Base-by-base conservation (phyloP, 37 sponge, comb jelly and placozoan genomes). In the Mnemiopsis leidyi region DNA sequence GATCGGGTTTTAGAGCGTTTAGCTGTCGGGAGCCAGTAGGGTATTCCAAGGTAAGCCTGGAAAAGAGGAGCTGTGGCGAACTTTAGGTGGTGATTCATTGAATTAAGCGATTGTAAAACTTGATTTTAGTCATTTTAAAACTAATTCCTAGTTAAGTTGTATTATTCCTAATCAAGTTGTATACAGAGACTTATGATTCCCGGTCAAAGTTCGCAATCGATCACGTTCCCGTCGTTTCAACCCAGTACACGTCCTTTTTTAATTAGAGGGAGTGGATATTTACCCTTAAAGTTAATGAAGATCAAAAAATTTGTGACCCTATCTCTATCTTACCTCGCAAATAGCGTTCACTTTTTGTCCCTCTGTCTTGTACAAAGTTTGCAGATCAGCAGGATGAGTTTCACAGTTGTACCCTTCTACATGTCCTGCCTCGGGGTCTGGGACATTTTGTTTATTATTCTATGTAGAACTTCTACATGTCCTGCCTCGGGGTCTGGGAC, bases 21-120 rank as follows among this genome's bases (percentile, higher is more conserved):
- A 40, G 90, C 90, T 0, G 90, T 40, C 26, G 90, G 90, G 24
- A 85, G 90, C 90, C 90, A 85, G 90, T 85, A 85, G 61, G 90
- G 90, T 23, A 85, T 85, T 0, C 90, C 61, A 18, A 85, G 90
- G 30, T 85, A 85, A 7, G 90, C 90, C 90, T 77, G 79, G 2
- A 25, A 25, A 16, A 77, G n/a, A n/a, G n/a, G n/a, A n/a, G n/a
- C n/a, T n/a, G n/a, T n/a, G n/a, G n/a, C n/a, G n/a, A n/a, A n/a
- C n/a, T n/a, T n/a, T n/a, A n/a, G n/a, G n/a, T n/a, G n/a, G n/a
- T n/a, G n/a, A n/a, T n/a, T n/a, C n/a, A n/a, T n/a, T n/a, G n/a
- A n/a, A n/a, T n/a, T n/a, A n/a, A n/a, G n/a, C n/a, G n/a, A n/a
- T n/a, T n/a, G n/a, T n/a, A n/a, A n/a, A n/a, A n/a, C n/a, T n/a